Base-by-base conservation (phyloP, 2,888 invertebrate species). In the Syrphus vitripennis region DNA sequence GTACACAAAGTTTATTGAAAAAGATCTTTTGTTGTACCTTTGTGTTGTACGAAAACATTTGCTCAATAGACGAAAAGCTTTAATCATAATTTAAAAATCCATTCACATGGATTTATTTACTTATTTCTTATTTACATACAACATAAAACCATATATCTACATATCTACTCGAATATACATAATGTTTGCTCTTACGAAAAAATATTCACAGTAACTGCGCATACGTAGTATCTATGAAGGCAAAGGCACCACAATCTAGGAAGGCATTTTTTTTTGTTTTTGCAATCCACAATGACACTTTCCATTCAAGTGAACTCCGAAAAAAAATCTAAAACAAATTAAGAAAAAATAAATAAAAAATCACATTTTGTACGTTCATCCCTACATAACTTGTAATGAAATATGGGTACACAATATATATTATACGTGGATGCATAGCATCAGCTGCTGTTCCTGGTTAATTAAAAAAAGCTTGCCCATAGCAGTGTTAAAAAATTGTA, bases 401-500 rank as follows among this genome's bases (percentile, higher is more conserved):
- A 67, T 37, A 34, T 37, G 21, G 19, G 37, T 37, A 9, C 21
- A 59, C 16, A 37, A n/a, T 31, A 34, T 2, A 14, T 3, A 50
- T 12, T 12, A 7, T 1, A 26, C 16, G 16, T 21, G 16, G 1
- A 24, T 5, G 16, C 3, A 26, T 63, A 71, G 57, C 29, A 70
- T 65, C 76, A 76, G 53, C 70, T 82, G 76, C 50, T 63, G 19
- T 57, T 61, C 61, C 26, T 50, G 31, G 76, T 82, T 82, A 76
- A 82, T 80, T 80, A 75, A 80, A 80, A 61, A 75, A 80, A 57
- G 31, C 67, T 45, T 50, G 42, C 50, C 37, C 50, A 26, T 59
- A 42, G 63, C 9, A 29, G 1, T 34, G 55, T 26, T 19, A 45
- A 12, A 29, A 67, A 16, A 67, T 34, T 31, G 34, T 53, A 63